Evolutionary conservation across 1,140 invertebrate species (phyloP).

Genomic region (Nephotettix cincticeps): DNA sequence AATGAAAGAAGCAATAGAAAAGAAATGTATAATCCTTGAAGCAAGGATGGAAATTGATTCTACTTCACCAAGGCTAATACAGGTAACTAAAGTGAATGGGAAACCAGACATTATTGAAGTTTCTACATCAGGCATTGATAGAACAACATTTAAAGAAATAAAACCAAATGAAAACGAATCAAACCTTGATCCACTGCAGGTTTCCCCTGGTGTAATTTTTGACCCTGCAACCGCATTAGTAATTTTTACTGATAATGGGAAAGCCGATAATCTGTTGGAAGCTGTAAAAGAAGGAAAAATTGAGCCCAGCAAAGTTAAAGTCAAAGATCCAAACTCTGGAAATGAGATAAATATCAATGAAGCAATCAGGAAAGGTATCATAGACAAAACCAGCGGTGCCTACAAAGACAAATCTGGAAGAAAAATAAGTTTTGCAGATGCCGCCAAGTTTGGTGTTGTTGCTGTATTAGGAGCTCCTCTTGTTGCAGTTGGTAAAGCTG

Average conservation of each 20-base stretch:
- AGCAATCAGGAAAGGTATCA: conserved; percentile 71
- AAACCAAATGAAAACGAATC: conserved; percentile 52
- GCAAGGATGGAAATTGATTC: conserved; percentile 51
- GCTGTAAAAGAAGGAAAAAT: conserved; percentile 68
- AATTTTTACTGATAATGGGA: conserved; percentile 66
- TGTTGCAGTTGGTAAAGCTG: conserved; percentile 55
- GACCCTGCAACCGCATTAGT: conserved; percentile 71
- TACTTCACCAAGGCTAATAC: conserved; percentile 56
- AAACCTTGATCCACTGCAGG: conserved; percentile 63
- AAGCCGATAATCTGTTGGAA: conserved; percentile 65
- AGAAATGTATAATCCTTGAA: conserved; percentile 63
- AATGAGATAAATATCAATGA: conserved; percentile 69
- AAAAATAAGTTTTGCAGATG: conserved; percentile 69
- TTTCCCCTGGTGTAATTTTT: conserved; percentile 68
- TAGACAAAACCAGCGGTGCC: conserved; percentile 70
- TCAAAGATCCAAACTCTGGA: conserved; percentile 72
- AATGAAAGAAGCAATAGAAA: conserved; percentile 77
- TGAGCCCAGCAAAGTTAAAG: conserved; percentile 64
- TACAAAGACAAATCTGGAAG: conserved; percentile 64
- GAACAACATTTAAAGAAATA: conserved; percentile 49
- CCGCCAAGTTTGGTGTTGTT: conserved; percentile 70
- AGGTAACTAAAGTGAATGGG: conserved; percentile 60
- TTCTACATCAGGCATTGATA: conserved; percentile 36
- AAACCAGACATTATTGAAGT: conserved; percentile 67
- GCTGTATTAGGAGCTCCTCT: conserved; percentile 61